phyloP scores from a whole-genome alignment of 1,140 invertebrate genomes.

The Eciton burchellii region DNA sequence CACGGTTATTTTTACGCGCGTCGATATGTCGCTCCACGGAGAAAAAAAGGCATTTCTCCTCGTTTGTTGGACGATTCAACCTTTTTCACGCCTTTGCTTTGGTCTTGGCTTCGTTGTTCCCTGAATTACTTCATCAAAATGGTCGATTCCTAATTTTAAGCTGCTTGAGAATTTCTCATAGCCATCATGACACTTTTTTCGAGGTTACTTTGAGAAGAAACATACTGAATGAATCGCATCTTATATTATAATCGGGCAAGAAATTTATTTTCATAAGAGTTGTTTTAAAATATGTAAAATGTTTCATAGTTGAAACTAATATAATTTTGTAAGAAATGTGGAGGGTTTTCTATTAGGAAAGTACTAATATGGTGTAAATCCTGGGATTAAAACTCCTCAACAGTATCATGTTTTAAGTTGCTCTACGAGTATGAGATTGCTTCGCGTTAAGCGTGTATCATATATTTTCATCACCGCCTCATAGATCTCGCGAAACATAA shows the following conservation, averaged over 20 bases:
- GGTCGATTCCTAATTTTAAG: constrained; percentile 42
- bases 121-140: constrained; percentile 8
- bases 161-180: constrained; percentile 3
- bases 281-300: background rate
- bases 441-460: no score
- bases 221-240: background rate
- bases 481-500: no score
- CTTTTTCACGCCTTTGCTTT: background rate
- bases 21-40: background rate
- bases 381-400: background rate
- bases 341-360: background rate
- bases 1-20: constrained; percentile 34
- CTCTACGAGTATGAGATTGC: background rate
- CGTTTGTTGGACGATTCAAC: constrained; percentile 5
- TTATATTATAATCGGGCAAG: background rate
- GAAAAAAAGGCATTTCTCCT: constrained; percentile 19
- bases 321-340: background rate
- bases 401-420: constrained; percentile 1
- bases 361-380: background rate
- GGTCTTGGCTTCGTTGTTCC: constrained; percentile 39
- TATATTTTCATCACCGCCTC: no score
- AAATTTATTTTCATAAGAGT: constrained; percentile 23
- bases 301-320: background rate
- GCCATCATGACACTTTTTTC: no score
- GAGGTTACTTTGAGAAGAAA: background rate